Evolutionary conservation across 2,113 vertebrate genomes (phyloP), one percentile per base, ranked within the genome.

Genomic region (Silurus asotus): DNA sequence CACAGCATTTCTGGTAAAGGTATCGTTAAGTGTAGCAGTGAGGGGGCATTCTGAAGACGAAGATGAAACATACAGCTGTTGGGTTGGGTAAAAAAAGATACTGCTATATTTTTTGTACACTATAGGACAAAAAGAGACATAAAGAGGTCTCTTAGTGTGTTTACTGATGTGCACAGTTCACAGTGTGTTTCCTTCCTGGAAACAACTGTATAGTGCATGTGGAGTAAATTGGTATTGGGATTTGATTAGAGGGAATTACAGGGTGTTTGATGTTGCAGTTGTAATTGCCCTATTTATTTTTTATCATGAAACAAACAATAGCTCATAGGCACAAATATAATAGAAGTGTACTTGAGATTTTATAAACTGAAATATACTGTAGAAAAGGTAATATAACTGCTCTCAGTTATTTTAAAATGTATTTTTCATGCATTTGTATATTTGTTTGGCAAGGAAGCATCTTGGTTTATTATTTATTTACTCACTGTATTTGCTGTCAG

Each of bases 221-320:
- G 83, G 74, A 51, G 81, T 58, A 64, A 61, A 83, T 51, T 80
- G 23, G 77, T 67, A 87, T 87, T 64, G 61, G 90, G 90, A 93
- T 89, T 85, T 86, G 87, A 91, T 93, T 92, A 88, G 2, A 59
- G 11, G 65, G 89, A 92, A 90, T 92, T 91, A 89, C 90, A 91
- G 70, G 84, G 85, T 64, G 89, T 93, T 92, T 91, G 87, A 88
- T 82, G 77, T 90, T 61, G 77, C 9, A 79, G 83, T 82, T 77
- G 86, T 90, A 91, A 91, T 93, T 92, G 87, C 92, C 90, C 70
- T 82, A 84, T 89, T 74, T 87, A 86, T 51, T 84, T 85, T 85
- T 87, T 84, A 91, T 81, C 86, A 87, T 91, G 89, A 86, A 91
- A 91, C 90, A 89, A 86, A 84, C 75, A 90, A 90, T 69, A 90